Base-by-base conservation (phyloP, 1,140 invertebrate species). In the Aphis craccivora region DNA sequence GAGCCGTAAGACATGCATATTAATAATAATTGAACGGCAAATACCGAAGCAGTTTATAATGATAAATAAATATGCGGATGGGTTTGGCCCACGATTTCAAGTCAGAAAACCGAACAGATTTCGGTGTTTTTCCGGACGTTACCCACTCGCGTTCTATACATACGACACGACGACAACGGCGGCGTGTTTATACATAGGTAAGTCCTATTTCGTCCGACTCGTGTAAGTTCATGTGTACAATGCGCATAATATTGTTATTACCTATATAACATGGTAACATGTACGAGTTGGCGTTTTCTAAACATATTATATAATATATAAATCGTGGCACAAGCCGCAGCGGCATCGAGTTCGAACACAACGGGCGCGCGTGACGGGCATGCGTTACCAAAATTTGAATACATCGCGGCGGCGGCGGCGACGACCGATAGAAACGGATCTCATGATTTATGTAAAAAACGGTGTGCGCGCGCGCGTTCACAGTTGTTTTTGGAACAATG, bases 371-470 rank as follows among this genome's bases (percentile, higher is more conserved):
- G 91, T 93, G 91, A 84, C 91, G 48, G 37, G 91, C 91, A 93
- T 93, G 91, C 76, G n/a, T 93, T 93, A 93, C 91, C 91, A n/a
- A 93, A 93, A 93, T 93, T 93, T 84, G 48, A 93, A 93, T 93
- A 84, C 22, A 40, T 53, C 30, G 55, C 37, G 9, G 37, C 37
- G 37, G 37, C 37, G 37, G 53, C 53, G 60, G 25, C 60, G 90
- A 35, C 76, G 76, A 48, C 76, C 43, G 76, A 93, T 86, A 43
- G 76, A 84, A 84, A 93, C 81, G 51, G 48, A 93, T 86, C 91
- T 48, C 91, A 93, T 93, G 51, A 93, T 83, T 93, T 93, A 93
- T 93, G 91, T 84, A 93, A 93, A 86, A 35, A 86, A 83, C 51
- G 45, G 25, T 18, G 35, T 81, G 76, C 35, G 76, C 14, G 45